Evolutionary conservation across 1,140 invertebrate species (phyloP).

Genomic region (Kradibia gibbosae): DNA sequence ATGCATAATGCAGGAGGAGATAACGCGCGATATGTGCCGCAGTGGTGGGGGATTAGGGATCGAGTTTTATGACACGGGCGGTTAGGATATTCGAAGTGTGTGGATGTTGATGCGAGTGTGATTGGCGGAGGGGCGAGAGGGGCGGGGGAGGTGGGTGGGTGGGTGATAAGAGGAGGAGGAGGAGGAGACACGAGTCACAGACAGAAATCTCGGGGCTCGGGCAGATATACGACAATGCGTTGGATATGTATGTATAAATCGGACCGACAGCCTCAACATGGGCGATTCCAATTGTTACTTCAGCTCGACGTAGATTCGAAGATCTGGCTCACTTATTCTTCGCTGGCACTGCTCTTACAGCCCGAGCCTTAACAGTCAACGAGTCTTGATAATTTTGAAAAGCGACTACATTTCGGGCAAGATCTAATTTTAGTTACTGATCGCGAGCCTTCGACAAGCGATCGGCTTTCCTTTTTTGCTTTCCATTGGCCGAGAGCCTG

Average conservation of each 20-base stretch:
- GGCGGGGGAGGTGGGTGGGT: neutral
- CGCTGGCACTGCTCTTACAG: neutral
- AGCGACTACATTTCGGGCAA: no score
- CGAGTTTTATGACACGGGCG: no score
- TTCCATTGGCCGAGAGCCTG: no score
- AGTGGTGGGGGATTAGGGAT: neutral
- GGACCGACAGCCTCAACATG: neutral
- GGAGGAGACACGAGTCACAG: neutral
- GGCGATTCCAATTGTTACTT: neutral
- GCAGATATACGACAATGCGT: neutral
- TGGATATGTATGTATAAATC: neutral
- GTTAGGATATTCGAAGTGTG: neutral
- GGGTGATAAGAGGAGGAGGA: neutral
- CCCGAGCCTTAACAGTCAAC: no score
- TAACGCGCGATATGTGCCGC: neutral
- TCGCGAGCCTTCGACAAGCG: no score
- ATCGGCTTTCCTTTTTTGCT: no score
- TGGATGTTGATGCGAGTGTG: neutral
- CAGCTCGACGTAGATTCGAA: neutral
- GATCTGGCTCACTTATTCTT: neutral
- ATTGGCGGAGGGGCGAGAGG: neutral
- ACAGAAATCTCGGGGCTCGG: neutral
- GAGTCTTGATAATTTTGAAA: no score
- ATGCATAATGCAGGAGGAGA: slow-evolving; percentile 34
- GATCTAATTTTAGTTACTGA: no score